Conservation (phyloP, 2,113 vertebrate species). For the Psilopogon haemacephalus region DNA sequence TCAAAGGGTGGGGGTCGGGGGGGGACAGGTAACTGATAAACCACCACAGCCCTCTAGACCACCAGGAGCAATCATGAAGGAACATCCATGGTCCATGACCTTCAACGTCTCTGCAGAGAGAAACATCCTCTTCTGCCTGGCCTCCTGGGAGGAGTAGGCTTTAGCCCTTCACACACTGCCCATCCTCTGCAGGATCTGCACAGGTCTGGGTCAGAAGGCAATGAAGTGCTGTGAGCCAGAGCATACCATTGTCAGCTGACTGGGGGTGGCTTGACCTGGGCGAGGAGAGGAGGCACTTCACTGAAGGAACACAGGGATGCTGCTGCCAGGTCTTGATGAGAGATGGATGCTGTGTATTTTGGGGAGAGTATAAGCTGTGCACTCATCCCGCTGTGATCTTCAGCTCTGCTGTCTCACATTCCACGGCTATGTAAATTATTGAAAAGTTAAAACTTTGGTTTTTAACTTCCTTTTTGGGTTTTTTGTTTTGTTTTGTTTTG, state of each 20-base stretch:
- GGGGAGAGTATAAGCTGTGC: not conserved
- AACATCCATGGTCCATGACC: accelerated
- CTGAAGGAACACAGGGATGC: not conserved
- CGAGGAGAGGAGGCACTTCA: not conserved
- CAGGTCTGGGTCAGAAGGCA: not conserved
- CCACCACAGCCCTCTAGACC: not conserved
- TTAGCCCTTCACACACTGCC: not conserved
- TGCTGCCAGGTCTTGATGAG: accelerated
- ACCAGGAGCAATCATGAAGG: not conserved
- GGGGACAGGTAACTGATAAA: too few relatives aligned
- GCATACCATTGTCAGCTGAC: not conserved
- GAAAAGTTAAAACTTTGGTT: not conserved
- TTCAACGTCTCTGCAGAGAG: not conserved
- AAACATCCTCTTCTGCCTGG: not conserved
- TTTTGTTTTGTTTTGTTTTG: too few relatives aligned
- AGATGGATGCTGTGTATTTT: not conserved
- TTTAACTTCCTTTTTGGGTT: not conserved
- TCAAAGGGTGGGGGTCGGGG: too few relatives aligned
- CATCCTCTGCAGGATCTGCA: not conserved
- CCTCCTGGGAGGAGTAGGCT: not conserved
- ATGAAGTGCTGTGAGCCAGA: not conserved
- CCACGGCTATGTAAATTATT: not conserved
- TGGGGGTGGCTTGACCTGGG: not conserved
- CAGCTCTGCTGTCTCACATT: not conserved
- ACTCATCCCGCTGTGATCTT: not conserved